Base-by-base conservation (phyloP, 2,888 invertebrate species). In the Tricholauxania praeusta region DNA sequence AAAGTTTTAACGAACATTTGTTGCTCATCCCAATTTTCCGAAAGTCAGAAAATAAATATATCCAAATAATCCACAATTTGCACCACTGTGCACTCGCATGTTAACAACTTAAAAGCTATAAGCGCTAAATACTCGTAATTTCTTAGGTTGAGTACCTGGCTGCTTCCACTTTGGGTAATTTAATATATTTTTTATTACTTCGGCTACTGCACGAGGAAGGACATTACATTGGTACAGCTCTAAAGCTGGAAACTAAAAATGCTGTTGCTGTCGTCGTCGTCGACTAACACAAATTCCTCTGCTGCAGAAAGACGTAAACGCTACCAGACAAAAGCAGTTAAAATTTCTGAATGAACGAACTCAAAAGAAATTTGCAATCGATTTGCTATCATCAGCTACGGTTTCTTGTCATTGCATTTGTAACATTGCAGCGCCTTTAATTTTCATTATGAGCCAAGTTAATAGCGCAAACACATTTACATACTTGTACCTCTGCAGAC, bases 321-420 rank as follows among this genome's bases (percentile, higher is more conserved):
- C 52, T 10, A 12, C 7, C 52, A 57, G 32, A 32, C 15, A 68
- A 22, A 66, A 53, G 68, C 22, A 19, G 68, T 59, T 68, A 57
- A 64, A 51, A 52, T 64, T 64, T 51, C 14, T 51, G 15, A 64
- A 51, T 64, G 64, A n/a, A n/a, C 32, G 64, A n/a, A n/a, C 32
- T 62, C 39, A 47, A 62, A 67, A 48, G 19, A 67, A 67, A 67
- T 67, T 47, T 55, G 47, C 67, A 67, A 57, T 67, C 57, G 67
- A 67, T 57, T 57, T 67, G 67, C 57, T 57, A 57, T 57, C 67
- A 67, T 22, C 67, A 48, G 48, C 68, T 57, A 68, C 59, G 48
- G 48, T 48, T 68, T 48, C 28, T 22, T 28, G n/a, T 22, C 57
- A 57, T 57, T 19, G 5, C 28, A 14, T 12, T 57, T n/a, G 57